Base-by-base conservation (phyloP, 1,140 invertebrate species). In the Heliconius himera region DNA sequence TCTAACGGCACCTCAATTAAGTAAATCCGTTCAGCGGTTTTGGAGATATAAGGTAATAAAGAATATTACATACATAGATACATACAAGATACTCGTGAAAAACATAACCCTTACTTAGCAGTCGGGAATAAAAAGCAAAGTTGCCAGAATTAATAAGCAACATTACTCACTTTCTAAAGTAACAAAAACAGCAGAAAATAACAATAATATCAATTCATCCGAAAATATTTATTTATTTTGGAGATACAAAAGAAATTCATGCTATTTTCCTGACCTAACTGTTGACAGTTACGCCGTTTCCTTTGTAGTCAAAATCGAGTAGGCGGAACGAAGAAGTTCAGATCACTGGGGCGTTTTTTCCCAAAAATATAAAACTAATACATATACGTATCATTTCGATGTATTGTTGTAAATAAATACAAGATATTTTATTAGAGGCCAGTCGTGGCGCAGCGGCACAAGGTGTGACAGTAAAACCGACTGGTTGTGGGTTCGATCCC, bases 261-360 rank as follows among this genome's bases (percentile, higher is more conserved):
- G 60, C 60, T 66, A 66, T 66, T 66, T 66, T 66, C 26, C 22
- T 29, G 26, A 66, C 60, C 60, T 66, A 66, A 66, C 26, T 18
- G 60, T 66, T 66, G 60, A 66, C 60, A 66, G 60, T 66, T 29
- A 66, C 60, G 60, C 60, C 60, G 22, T 66, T 66, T 66, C 60
- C 60, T 66, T 66, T 66, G 60, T 29, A 66, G 26, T 29, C 60
- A 66, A 66, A 66, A 66, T 66, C 26, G 60, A 66, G 60, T 66
- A 29, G 60, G 60, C 60, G 60, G 60, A 66, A 66, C 60, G 26
- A 66, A 66, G 60, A 66, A 66, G 60, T 66, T 66, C 22, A 66
- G 60, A 26, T 66, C 60, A 66, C 26, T 66, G 26, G 60, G 60
- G 60, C 26, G 60, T 66, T 66, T 13, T 51, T 66, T 16, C 3